phyloP scores from a whole-genome alignment of 2,888 invertebrate species.

The Thysanoteuthis rhombus region DNA sequence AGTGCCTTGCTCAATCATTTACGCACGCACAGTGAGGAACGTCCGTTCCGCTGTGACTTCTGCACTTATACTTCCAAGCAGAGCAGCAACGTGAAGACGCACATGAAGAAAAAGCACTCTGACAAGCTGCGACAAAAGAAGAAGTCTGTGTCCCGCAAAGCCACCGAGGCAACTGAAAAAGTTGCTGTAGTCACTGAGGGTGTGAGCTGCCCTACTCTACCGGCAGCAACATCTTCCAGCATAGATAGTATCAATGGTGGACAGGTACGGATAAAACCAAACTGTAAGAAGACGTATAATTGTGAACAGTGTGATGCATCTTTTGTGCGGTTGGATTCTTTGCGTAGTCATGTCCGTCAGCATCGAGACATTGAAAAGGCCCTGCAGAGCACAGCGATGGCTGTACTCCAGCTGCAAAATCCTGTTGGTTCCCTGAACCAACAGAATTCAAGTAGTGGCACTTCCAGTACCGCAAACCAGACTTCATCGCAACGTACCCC shows the following conservation, averaged over 20 bases:
- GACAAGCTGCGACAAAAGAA: slow-evolving; percentile 39
- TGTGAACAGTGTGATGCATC: slow-evolving; percentile 65
- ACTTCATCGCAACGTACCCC: neutral
- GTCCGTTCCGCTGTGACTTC: slow-evolving; percentile 56
- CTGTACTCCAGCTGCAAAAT: slow-evolving; percentile 53
- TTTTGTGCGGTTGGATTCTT: slow-evolving; percentile 68
- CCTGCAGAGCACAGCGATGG: slow-evolving; percentile 51
- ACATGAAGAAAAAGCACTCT: slow-evolving; percentile 60
- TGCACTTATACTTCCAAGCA: slow-evolving; percentile 60
- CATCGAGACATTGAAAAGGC: slow-evolving; percentile 54
- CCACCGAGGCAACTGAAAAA: neutral
- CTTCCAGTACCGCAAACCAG: neutral
- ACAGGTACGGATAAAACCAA: slow-evolving; percentile 37
- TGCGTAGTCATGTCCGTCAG: slow-evolving; percentile 67
- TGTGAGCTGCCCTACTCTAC: neutral
- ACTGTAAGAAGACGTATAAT: slow-evolving; percentile 56
- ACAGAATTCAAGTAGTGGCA: neutral
- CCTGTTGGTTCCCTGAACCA: slow-evolving; percentile 39
- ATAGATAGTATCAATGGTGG: neutral
- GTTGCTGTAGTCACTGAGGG: neutral
- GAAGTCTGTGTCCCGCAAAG: slow-evolving; percentile 14
- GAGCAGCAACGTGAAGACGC: slow-evolving; percentile 57
- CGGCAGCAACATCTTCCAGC: neutral
- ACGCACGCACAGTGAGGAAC: slow-evolving; percentile 54
- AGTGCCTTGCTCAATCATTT: slow-evolving; percentile 56